phyloP scores from a whole-genome alignment of 2,797 vertebrate species.

The Hydrolagus colliei region DNA sequence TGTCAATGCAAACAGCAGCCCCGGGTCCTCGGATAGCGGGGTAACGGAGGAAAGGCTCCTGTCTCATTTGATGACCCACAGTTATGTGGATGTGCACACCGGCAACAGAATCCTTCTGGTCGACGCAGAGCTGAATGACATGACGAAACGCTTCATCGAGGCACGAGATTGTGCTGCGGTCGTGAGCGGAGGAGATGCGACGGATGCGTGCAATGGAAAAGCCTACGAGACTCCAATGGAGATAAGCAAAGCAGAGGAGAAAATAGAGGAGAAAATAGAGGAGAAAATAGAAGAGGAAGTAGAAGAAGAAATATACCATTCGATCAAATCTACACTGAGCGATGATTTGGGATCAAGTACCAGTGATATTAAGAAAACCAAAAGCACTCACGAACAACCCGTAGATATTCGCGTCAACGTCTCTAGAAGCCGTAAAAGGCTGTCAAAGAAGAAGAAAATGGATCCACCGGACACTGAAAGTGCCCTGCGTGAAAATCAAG shows the following conservation, averaged over 20 bases:
- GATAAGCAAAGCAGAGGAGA: background rate
- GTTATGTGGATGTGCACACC: constrained; percentile 71
- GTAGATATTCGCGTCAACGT: background rate
- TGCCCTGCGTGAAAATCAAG: too few species aligned
- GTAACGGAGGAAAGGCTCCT: constrained; percentile 46
- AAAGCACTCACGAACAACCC: background rate
- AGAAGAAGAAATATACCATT: background rate
- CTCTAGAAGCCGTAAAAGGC: background rate
- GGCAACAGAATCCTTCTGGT: constrained; percentile 77
- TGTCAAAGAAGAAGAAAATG: background rate
- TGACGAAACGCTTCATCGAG: constrained; percentile 37
- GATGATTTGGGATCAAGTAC: background rate
- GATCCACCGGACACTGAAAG: background rate
- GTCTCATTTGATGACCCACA: constrained; percentile 76
- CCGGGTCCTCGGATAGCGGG: background rate
- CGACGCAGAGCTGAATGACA: constrained; percentile 56
- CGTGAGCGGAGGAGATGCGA: background rate
- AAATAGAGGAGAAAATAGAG: too few species aligned
- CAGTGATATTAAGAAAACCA: background rate
- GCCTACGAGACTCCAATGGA: background rate
- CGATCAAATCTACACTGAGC: background rate
- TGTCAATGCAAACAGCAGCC: constrained; percentile 27
- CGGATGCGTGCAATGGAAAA: background rate
- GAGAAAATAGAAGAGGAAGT: background rate
- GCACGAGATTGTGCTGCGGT: constrained; percentile 35